These are phyloP conservation scores for Tethya wilhelma DNA, from an alignment of 37 sponge, comb jelly and placozoan genomes.

Conservation along the genomic window DNA sequence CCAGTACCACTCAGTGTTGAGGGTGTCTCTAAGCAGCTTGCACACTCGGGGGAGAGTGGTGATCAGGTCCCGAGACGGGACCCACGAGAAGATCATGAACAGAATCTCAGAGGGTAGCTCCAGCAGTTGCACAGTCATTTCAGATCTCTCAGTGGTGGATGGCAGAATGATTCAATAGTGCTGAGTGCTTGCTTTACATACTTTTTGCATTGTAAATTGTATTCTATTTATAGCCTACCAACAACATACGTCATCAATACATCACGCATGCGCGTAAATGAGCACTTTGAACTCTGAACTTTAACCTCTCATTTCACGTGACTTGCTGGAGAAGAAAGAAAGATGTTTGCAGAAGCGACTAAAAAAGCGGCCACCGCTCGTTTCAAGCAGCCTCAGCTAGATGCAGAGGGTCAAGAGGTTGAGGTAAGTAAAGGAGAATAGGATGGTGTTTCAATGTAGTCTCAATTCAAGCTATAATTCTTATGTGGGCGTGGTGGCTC, in stretches of 20 bases:
- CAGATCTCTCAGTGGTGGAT: background rate
- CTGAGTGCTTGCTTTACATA: background rate
- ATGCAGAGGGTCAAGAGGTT: slow-evolving; percentile 73
- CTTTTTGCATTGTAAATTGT: background rate
- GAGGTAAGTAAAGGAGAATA: slow-evolving; percentile 55
- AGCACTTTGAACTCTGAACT: background rate
- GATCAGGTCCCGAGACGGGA: slow-evolving; percentile 19
- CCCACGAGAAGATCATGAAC: slow-evolving; percentile 31
- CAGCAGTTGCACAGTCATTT: background rate
- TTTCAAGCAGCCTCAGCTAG: slow-evolving; percentile 72
- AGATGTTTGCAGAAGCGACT: slow-evolving; percentile 79
- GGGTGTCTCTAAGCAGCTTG: slow-evolving; percentile 13
- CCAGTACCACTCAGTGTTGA: slow-evolving; percentile 53
- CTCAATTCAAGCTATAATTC: too few species aligned
- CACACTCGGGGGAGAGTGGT: slow-evolving; percentile 10
- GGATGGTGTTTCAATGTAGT: too few species aligned
- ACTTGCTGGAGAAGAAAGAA: too few species aligned
- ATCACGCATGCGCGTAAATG: background rate
- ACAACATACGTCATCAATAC: slow-evolving; percentile 6
- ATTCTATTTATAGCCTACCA: slow-evolving; percentile 27
- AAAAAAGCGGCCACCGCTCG: slow-evolving; percentile 71
- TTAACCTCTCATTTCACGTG: too few species aligned
- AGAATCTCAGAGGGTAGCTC: slow-evolving; percentile 51
- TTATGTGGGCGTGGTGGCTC: too few species aligned
- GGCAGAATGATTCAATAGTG: background rate